phyloP scores from a whole-genome alignment of 2,113 vertebrate genomes.

The Semnopithecus entellus region DNA sequence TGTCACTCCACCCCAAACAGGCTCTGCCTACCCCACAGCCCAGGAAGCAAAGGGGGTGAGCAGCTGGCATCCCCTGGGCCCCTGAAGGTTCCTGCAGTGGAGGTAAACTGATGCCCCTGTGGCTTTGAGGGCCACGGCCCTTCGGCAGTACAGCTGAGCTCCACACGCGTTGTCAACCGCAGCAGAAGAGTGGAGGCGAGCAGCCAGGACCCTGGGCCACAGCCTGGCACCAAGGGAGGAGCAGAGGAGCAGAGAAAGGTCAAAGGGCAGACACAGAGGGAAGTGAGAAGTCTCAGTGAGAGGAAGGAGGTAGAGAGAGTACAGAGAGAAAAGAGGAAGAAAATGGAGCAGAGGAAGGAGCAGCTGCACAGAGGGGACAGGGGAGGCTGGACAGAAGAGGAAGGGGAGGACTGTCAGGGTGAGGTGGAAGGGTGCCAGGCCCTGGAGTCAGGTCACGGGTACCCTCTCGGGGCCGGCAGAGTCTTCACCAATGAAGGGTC shows the following conservation, averaged over 20 bases:
- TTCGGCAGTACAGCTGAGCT: conserved; percentile 83
- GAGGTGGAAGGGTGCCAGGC: conserved; percentile 55
- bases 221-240: conserved; percentile 58
- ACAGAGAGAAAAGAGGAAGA: not conserved
- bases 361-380: too few relatives aligned
- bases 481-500: conserved; percentile 80
- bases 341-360: not conserved
- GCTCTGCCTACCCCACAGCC: not conserved
- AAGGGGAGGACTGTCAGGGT: fast-evolving
- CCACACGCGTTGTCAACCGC: conserved; percentile 94
- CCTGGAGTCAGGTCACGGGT: conserved; percentile 61
- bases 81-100: conserved; percentile 66
- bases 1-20: not conserved
- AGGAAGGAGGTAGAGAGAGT: not conserved
- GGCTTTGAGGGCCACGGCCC: conserved; percentile 18
- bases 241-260: not conserved
- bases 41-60: not conserved
- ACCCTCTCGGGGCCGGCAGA: conserved; percentile 74
- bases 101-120: not conserved
- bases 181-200: conserved; percentile 93
- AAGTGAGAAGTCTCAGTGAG: not conserved
- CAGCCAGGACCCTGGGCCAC: conserved; percentile 88
- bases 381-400: not conserved
- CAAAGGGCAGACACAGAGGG: not conserved
- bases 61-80: not conserved